Conservation (phyloP, 2,113 vertebrate genomes). For the Ceyx cyanopectus region DNA sequence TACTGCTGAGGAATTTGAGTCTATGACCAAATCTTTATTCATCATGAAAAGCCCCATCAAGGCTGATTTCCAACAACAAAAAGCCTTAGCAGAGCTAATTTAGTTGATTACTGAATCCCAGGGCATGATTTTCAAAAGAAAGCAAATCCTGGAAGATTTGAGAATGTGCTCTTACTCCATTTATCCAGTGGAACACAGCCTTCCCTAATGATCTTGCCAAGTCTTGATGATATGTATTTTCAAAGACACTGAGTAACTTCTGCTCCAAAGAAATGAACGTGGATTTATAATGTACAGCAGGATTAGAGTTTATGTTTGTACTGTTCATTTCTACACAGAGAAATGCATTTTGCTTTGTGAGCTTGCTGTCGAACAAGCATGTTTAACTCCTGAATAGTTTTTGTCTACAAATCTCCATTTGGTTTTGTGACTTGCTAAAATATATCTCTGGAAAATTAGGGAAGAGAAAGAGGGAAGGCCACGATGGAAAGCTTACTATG, state of each 20-base stretch:
- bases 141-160: background rate
- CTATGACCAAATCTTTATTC: conserved; percentile 36
- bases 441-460: background rate
- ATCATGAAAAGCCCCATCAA: conserved; percentile 13
- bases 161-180: background rate
- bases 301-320: background rate
- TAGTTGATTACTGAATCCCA: conserved; percentile 14
- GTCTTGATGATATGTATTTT: background rate
- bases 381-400: background rate
- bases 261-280: background rate
- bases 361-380: background rate
- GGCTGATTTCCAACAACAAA: conserved; percentile 7
- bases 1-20: conserved; percentile 19
- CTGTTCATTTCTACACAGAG: background rate
- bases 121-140: conserved; percentile 2
- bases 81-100: background rate
- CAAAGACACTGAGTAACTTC: background rate
- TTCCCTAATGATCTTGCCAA: background rate
- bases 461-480: background rate
- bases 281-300: background rate
- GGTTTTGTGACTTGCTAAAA: background rate
- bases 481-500: background rate
- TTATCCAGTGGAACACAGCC: background rate
- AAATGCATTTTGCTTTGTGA: background rate
- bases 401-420: background rate